A percentile compares a stretch with the other conserved stretches of the same genome.
Conservation (phyloP, 2,888 invertebrate species). For the Schrankia costaestrigalis region DNA sequence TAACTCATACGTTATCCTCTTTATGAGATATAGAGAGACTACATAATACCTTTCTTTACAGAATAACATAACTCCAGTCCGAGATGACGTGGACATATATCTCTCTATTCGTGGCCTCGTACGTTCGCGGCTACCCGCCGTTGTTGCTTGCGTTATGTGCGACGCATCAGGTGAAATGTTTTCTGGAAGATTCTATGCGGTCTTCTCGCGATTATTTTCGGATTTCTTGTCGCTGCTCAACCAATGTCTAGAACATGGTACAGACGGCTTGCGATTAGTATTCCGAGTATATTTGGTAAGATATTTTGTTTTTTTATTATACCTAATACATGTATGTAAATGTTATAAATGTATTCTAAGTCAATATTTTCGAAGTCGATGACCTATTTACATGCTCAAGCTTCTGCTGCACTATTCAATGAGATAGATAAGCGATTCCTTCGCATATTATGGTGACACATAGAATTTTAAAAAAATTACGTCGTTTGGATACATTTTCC, state of each 20-base stretch:
- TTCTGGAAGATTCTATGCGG: conserved; percentile 46
- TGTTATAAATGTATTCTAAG: too few relatives aligned
- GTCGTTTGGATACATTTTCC: too few relatives aligned
- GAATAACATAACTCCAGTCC: conserved; percentile 35
- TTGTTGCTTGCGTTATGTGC: conserved; percentile 45
- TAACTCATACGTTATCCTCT: too few relatives aligned
- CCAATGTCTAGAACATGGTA: conserved; percentile 41
- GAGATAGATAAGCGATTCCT: too few relatives aligned
- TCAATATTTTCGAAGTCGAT: too few relatives aligned
- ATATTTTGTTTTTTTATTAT: too few relatives aligned
- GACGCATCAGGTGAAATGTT: conserved; percentile 34
- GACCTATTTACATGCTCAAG: too few relatives aligned
- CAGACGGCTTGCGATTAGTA: conserved; percentile 39
- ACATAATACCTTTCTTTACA: conserved; percentile 14
- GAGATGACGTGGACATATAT: conserved; percentile 37
- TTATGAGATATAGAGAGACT: too few relatives aligned
- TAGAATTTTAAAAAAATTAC: too few relatives aligned
- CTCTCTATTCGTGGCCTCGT: conserved; percentile 41
- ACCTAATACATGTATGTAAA: too few relatives aligned
- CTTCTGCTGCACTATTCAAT: too few relatives aligned
- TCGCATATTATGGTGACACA: too few relatives aligned
- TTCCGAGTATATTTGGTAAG: conserved; percentile 46
- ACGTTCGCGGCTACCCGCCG: conserved; percentile 46
- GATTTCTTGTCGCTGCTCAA: conserved; percentile 52
- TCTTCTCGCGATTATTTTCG: conserved; percentile 45